These are phyloP conservation scores for Pycnonotus jocosus DNA, from an alignment of 2,113 vertebrate genomes.

Conservation along the genomic window DNA sequence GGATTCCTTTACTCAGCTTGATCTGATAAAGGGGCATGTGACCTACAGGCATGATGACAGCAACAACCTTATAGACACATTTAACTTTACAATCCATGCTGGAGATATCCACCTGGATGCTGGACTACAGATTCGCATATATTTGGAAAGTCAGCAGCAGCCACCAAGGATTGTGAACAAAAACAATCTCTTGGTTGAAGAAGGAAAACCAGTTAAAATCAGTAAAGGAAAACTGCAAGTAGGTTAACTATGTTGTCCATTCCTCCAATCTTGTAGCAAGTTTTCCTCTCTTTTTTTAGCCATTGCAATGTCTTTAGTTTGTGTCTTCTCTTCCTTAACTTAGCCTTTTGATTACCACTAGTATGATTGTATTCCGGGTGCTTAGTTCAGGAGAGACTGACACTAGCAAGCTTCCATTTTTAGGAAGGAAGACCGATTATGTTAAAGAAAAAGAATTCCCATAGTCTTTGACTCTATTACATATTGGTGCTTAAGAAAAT, in stretches of 20 bases:
- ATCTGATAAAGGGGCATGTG: slow-evolving; percentile 74
- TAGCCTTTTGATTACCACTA: not conserved
- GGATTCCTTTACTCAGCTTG: slow-evolving; percentile 77
- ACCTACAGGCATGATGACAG: slow-evolving; percentile 78
- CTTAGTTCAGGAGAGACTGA: not conserved
- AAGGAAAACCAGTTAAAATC: slow-evolving; percentile 84
- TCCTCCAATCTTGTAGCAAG: not conserved
- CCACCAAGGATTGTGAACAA: slow-evolving; percentile 71
- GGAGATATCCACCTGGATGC: slow-evolving; percentile 65
- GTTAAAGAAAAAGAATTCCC: not conserved
- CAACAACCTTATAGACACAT: slow-evolving; percentile 73
- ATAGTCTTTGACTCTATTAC: not conserved
- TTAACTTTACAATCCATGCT: slow-evolving; percentile 76
- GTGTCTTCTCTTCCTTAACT: not conserved
- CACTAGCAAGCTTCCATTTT: not conserved
- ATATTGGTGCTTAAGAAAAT: not conserved
- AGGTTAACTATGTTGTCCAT: slow-evolving; percentile 3
- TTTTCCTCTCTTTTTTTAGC: not conserved
- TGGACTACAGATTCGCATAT: slow-evolving; percentile 73
- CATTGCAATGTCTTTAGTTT: not conserved
- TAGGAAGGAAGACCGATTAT: not conserved
- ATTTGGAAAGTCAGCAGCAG: slow-evolving; percentile 79
- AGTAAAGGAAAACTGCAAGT: slow-evolving; percentile 80
- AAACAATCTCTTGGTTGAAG: slow-evolving; percentile 81
- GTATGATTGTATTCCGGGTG: not conserved